phyloP scores from a whole-genome alignment of 2,888 invertebrate genomes.

The Luffia ferchaultella region DNA sequence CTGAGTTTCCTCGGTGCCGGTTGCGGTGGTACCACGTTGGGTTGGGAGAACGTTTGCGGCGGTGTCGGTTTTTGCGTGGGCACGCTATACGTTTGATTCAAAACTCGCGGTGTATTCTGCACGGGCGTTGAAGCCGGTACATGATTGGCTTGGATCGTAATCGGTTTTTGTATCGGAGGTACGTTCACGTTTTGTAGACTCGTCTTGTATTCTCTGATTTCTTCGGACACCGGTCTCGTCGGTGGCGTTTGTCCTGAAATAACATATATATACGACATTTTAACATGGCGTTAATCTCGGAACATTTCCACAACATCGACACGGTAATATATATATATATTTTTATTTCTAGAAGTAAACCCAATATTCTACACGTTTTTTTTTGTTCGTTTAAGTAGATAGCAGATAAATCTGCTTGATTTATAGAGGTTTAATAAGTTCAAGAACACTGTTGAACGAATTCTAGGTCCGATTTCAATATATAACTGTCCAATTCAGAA shows the following conservation, averaged over 20 bases:
- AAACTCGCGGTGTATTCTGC: conserved; percentile 28
- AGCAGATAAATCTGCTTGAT: too few relatives aligned
- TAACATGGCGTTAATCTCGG: neutral
- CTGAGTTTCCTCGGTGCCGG: conserved; percentile 57
- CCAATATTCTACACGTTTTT: too few relatives aligned
- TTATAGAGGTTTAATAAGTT: too few relatives aligned
- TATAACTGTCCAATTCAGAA: too few relatives aligned
- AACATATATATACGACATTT: neutral
- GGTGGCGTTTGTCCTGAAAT: conserved; percentile 34
- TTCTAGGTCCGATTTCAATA: too few relatives aligned
- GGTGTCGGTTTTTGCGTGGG: conserved; percentile 17
- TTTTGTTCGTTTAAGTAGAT: too few relatives aligned
- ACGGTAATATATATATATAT: too few relatives aligned
- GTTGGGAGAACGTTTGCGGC: conserved; percentile 18
- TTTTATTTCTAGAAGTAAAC: too few relatives aligned
- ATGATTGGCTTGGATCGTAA: conserved; percentile 6
- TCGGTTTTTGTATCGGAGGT: conserved; percentile 17
- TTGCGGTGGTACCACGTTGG: conserved; percentile 37
- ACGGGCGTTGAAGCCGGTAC: conserved; percentile 6
- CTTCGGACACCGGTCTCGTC: conserved; percentile 52
- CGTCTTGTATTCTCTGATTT: conserved; percentile 52
- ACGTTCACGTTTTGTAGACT: conserved; percentile 44
- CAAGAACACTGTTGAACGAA: too few relatives aligned
- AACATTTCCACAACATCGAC: too few relatives aligned
- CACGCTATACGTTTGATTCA: conserved; percentile 9